Base-by-base conservation (phyloP, 2,888 invertebrate species). In the Synanthedon formicaeformis region DNA sequence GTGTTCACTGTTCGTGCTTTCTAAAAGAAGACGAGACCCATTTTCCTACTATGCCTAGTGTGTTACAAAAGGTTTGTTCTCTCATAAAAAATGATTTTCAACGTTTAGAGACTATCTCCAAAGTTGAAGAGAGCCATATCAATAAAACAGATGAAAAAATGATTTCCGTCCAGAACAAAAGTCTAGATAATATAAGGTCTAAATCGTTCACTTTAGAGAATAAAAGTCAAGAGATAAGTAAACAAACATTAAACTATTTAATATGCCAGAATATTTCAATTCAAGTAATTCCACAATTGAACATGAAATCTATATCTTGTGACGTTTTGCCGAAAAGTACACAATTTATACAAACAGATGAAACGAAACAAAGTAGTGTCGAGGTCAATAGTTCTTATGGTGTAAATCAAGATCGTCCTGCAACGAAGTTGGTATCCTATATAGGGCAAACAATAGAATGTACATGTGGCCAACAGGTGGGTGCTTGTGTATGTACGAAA, bases 1-100 rank as follows among this genome's bases (percentile, higher is more conserved):
- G 73, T 50, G 75, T 77, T 11, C 70, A 81, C 56, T 83, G 83
- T 60, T 57, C 65, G 40, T 81, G 81, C 62, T 54, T 63, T 50
- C 53, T 65, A 5, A 11, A 40, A 13, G 58, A 59, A 49, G 63
- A 66, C 14, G 59, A 69, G 45, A 64, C 59, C 52, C 69, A 69
- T 57, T 60, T 71, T 13, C 53, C 54, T 1, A 52, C 72, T 34
- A 62, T 84, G 52, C 73, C 78, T 6, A 64, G 67, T 48, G 62
- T 85, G 49, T 66, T 82, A 53, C 69, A 76, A 10, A 74, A 78
- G 66, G 74, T 87, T 23, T 74, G 67, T 57, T 63, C 65, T 56
- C 64, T 82, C 56, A 85, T 87, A 56, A 81, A 86, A 61, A 67
- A 71, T 54, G 87, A 87, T 65, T 82, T 87, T 64, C 59, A 78